These are phyloP conservation scores for Dasysyrphus albostriatus DNA, from an alignment of 2,888 invertebrate species.

Conservation along the genomic window DNA sequence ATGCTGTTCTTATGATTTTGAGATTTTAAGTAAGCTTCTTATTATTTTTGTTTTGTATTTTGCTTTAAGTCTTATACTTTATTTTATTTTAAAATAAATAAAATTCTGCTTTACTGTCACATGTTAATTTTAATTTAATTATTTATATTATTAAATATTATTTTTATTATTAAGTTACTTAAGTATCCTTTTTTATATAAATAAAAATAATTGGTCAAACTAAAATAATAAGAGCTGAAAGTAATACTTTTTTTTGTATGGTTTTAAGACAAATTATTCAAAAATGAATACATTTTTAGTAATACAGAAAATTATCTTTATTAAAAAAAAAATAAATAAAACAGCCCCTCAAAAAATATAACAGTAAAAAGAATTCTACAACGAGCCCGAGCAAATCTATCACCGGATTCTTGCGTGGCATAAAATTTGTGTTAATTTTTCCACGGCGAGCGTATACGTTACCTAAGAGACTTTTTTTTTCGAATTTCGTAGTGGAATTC, in stretches of 20 bases:
- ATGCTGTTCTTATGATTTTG: too few species aligned
- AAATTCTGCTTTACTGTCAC: background rate
- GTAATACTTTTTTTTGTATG: slow-evolving; percentile 42
- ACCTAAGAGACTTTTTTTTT: background rate
- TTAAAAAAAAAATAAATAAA: background rate
- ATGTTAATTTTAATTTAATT: background rate
- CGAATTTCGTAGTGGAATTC: background rate
- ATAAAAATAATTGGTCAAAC: background rate
- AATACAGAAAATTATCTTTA: background rate
- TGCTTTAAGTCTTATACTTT: slow-evolving; percentile 17
- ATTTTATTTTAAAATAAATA: slow-evolving; percentile 6
- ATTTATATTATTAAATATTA: background rate
- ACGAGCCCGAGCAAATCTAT: background rate
- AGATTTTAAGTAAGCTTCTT: slow-evolving; percentile 13
- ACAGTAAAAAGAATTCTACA: background rate
- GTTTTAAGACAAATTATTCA: slow-evolving; percentile 42
- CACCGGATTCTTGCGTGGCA: background rate
- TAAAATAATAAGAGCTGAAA: slow-evolving; percentile 33
- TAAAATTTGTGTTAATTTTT: background rate
- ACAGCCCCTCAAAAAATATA: background rate
- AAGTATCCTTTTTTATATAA: slow-evolving; percentile 13
- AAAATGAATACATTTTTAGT: slow-evolving; percentile 31
- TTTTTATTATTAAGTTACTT: background rate
- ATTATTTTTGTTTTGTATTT: background rate
- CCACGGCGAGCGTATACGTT: background rate